Conservation (phyloP, 2,113 vertebrate species). For the Corythoichthys intestinalis region DNA sequence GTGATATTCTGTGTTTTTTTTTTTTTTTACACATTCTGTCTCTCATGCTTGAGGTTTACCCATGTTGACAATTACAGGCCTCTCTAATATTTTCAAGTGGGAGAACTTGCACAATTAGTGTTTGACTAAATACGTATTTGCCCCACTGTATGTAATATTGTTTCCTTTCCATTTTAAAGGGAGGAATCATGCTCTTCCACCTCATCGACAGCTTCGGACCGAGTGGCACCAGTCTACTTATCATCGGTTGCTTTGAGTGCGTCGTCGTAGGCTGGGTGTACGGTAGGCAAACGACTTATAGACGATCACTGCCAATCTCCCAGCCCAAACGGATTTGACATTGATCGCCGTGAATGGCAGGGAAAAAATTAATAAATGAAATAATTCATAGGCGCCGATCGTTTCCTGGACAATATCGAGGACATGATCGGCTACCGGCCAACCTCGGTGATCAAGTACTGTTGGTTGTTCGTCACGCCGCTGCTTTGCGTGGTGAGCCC, state of each 20-base stretch:
- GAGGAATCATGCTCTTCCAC: constrained; percentile 58
- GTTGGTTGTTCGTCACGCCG: constrained; percentile 76
- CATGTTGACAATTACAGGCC: too few species aligned
- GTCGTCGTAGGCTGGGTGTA: constrained; percentile 69
- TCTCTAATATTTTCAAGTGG: too few species aligned
- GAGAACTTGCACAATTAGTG: too few species aligned
- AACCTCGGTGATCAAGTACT: constrained; percentile 68
- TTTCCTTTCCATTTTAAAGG: constrained; percentile 38
- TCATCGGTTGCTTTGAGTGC: constrained; percentile 63
- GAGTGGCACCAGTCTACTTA: constrained; percentile 53
- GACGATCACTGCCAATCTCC: not conserved
- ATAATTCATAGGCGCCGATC: constrained; percentile 62
- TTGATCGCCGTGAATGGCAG: too few species aligned
- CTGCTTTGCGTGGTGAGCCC: constrained; percentile 68
- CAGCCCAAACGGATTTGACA: constrained; percentile 8
- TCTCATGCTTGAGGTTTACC: too few species aligned
- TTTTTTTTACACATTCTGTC: too few species aligned
- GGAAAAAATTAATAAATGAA: too few species aligned
- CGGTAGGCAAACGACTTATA: constrained; percentile 44
- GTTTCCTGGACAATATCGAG: constrained; percentile 76
- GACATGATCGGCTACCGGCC: constrained; percentile 78
- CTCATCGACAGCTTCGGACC: constrained; percentile 60
- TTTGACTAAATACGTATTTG: too few species aligned
- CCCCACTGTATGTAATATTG: not conserved
- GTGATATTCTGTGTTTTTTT: too few species aligned